Base-by-base conservation (phyloP, 2,113 vertebrate species). In the Amazona guildingii region DNA sequence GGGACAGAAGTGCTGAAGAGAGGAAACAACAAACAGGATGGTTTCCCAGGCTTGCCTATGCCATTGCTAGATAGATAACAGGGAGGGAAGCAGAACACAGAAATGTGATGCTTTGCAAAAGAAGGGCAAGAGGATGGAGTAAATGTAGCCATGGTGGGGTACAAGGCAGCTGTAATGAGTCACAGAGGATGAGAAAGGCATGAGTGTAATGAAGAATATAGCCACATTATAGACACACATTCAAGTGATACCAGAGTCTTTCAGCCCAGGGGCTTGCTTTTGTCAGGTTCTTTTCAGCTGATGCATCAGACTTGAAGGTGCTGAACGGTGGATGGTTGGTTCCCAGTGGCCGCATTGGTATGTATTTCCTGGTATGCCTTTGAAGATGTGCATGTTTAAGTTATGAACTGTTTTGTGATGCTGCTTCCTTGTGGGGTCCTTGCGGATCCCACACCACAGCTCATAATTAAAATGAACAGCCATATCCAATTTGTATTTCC, bases 181-280 rank as follows among this genome's bases (percentile, higher is more conserved):
- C 80, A 48, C 17, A 31, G 52, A 75, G 73, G 28, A 21, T 43
- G 85, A 74, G 41, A 39, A 57, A 68, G 63, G 67, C 72, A 59
- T 48, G 48, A 54, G 10, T 55, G 49, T 27, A 7, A 3, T 17
- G 51, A 48, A 15, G 24, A 48, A 48, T 25, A 33, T 2, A 64
- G 69, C 72, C 9, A 6, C 12, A 4, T 73, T 33, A 55, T 1
- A 19, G 27, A 31, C 0, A 20, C 3, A 0, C 2, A 8, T 33
- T 19, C 12, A 13, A 8, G 21, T 18, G 7, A 27, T 11, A 10
- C 7, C 19, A 11, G 29, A 7, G 64, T 0, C 73, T 55, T 61
- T 2, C 69, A 55, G 43, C 24, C 52, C 64, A 12, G 27, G 29
- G 44, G 1, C 25, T 55, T 67, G 37, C 4, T 67, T 17, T 7